These are phyloP conservation scores for Microcebus lehilahytsara DNA, from an alignment of 2,113 vertebrate species.

Conservation along the genomic window DNA sequence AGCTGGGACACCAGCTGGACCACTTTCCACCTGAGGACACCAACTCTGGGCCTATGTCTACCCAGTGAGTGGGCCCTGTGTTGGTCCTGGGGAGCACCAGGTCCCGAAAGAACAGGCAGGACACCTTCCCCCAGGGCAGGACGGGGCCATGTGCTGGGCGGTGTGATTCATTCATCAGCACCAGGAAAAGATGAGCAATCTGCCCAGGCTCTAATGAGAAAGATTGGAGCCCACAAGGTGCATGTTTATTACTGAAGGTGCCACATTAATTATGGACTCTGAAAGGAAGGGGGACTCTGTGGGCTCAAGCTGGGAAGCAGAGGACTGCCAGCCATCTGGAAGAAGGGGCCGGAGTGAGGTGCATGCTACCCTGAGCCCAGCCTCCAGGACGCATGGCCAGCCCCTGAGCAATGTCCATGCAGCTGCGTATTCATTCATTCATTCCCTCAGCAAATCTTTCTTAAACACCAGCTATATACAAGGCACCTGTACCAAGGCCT, in stretches of 20 bases:
- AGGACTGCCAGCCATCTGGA: not conserved
- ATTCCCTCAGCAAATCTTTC: not conserved
- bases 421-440: not conserved
- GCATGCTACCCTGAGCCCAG: not conserved
- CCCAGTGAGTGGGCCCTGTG: no score
- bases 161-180: conserved; percentile 57
- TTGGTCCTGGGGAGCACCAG: not conserved
- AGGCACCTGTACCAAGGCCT: not conserved
- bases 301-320: not conserved
- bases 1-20: not conserved
- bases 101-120: not conserved
- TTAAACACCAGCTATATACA: not conserved
- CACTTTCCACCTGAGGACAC: not conserved
- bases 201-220: conserved; percentile 71
- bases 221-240: conserved; percentile 48
- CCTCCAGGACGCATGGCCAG: not conserved
- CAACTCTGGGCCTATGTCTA: not conserved
- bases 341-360: fast-evolving
- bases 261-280: conserved; percentile 46
- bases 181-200: conserved; percentile 32
- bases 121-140: not conserved
- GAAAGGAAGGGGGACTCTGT: not conserved
- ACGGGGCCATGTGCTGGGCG: conserved; percentile 24
- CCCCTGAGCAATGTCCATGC: not conserved
- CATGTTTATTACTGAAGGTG: conserved; percentile 69